phyloP scores from a whole-genome alignment of 1,140 invertebrate species.

The Drosophila paulistorum region DNA sequence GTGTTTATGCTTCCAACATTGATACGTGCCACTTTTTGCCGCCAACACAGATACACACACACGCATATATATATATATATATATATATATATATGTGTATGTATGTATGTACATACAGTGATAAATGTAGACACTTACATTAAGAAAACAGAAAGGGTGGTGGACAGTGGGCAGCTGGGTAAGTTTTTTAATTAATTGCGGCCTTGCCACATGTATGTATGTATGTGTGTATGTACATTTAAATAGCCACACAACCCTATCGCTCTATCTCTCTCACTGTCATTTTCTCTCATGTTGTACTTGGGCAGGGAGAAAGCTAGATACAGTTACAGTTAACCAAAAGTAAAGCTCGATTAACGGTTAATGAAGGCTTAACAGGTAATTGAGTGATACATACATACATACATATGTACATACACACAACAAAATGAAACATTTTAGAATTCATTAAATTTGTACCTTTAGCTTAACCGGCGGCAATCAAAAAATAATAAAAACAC shows the following conservation, averaged over 20 bases:
- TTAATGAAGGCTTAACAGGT: slow-evolving; percentile 20
- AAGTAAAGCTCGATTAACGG: slow-evolving; percentile 51
- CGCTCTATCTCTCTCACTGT: slow-evolving; percentile 46
- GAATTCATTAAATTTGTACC: slow-evolving; percentile 3
- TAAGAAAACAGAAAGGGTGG: slow-evolving; percentile 10
- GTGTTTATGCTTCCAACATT: slow-evolving; percentile 76
- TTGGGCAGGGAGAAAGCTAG: slow-evolving; percentile 59
- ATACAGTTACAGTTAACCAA: slow-evolving; percentile 66
- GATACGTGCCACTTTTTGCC: slow-evolving; percentile 73
- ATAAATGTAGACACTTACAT: background rate
- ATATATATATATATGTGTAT: too few relatives aligned
- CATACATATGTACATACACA: slow-evolving; percentile 21
- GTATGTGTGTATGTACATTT: too few relatives aligned
- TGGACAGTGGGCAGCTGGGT: slow-evolving; percentile 62
- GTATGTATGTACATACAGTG: slow-evolving; percentile 9
- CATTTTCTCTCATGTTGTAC: slow-evolving; percentile 26
- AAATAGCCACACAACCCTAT: background rate
- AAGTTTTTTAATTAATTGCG: slow-evolving; percentile 79
- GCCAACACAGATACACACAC: slow-evolving; percentile 41
- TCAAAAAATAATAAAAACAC: background rate
- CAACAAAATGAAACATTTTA: background rate
- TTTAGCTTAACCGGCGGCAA: slow-evolving; percentile 8
- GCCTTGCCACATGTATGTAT: slow-evolving; percentile 52
- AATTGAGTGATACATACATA: slow-evolving; percentile 38
- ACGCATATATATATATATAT: slow-evolving; percentile 30